Evolutionary conservation across 2,888 invertebrate genomes (phyloP), one percentile per base, ranked within the genome.

Genomic region (Troides helena): DNA sequence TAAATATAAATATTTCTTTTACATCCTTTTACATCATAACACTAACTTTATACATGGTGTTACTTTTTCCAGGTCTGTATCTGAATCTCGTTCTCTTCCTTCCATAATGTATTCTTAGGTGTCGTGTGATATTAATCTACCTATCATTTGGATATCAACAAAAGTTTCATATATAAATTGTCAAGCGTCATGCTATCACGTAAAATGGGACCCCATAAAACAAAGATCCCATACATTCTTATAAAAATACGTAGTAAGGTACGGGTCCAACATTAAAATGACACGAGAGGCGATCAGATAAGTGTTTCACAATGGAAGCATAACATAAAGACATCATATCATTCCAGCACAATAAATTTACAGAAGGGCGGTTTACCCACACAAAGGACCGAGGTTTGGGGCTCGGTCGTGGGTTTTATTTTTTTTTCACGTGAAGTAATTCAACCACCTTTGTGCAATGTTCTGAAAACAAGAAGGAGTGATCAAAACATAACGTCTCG

Each of bases 291-390:
- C 84, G 89, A 92, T 92, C 90, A 90, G 92, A 92, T 92, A 92
- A 90, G 86, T 90, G 86, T 81, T 78, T 76, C 80, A 92, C 90
- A 91, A 92, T 87, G 76, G 88, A 81, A 78, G 78, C 81, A 80
- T 81, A 83, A 84, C 84, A 92, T 92, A 92, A 90, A 92, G 92
- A 92, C 91, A 90, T 92, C 92, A 91, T 90, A 92, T 91, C 88
- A 89, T 89, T 88, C 86, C 83, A 82, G 81, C 81, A 90, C 90
- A 89, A 87, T 92, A 92, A 91, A 92, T 91, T 88, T 84, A 79
- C 80, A 82, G 86, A 88, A 87, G 88, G 87, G 85, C 90, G 90
- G 87, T 89, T 89, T 86, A 80, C 85, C 87, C 85, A 81, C 77
- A 92, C 87, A 92, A 92, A 86, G 85, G 87, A 77, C 82, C 83